Base-by-base conservation (phyloP, 1,140 invertebrate species). In the Drosophila persimilis region DNA sequence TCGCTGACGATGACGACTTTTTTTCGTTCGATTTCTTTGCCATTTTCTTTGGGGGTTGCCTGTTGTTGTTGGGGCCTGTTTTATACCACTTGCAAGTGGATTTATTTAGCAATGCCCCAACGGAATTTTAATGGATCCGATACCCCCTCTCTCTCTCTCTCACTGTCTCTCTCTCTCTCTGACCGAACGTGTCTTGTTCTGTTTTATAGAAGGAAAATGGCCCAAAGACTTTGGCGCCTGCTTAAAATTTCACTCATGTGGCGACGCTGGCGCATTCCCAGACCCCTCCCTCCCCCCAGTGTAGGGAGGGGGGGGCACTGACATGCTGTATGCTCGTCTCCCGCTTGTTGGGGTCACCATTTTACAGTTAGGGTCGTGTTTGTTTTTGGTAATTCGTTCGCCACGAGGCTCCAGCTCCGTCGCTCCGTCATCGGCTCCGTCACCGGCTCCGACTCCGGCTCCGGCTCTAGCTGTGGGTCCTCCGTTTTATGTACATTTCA, bases 221-320 rank as follows among this genome's bases (percentile, higher is more conserved):
- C 75, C 70, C 64, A 73, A 80, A 77, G 80, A 53, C 65, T 83
- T 62, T 64, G 56, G 47, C 59, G 77, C 62, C 83, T 86, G 74
- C 83, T 86, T 86, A 86, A 86, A 81, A 86, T 86, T 86, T 86
- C 45, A 54, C 81, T 88, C 83, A 83, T 79, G 84, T 83, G 72
- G 66, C 59, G 62, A 62, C 47, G 73, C 58, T 72, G 72, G 47
- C 65, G 58, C 58, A 58, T 73, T 56, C 69, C 51, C 15, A 44
- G 58, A 17, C 43, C 45, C 41, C 22, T 5, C 11, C 39, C 9
- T 2, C 1, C 29, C 35, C 1, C 45, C 35, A 39, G 43, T 65
- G 31, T 31, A 0, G 8, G 31, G 8, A 2, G 29, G 7, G 29
- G 1, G 31, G 50, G 63, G 35, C 60, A 35, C 3, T 31, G 39